These are phyloP conservation scores for Anastrepha ludens DNA, from an alignment of 1,140 invertebrate species.

Conservation along the genomic window DNA sequence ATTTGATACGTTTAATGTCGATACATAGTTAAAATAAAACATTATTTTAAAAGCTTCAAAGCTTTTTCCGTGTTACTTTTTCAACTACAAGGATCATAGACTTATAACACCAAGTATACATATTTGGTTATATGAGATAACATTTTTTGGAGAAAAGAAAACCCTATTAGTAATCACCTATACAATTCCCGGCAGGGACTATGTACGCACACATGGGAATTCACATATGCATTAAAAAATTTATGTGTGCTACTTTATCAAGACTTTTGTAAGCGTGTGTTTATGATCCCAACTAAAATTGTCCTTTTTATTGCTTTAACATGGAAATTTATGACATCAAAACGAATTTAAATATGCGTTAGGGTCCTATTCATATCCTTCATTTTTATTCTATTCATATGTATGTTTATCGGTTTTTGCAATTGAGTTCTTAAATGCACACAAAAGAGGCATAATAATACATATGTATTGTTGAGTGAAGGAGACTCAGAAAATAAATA, in stretches of 20 bases:
- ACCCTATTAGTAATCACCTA: too few species aligned
- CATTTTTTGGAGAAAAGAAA: too few species aligned
- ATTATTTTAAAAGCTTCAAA: too few species aligned
- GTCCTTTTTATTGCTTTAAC: slow-evolving; percentile 53
- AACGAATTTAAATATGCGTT: slow-evolving; percentile 49
- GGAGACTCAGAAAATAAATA: background rate
- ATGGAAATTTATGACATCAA: slow-evolving; percentile 54
- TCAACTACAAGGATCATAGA: too few species aligned
- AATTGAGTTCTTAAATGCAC: background rate
- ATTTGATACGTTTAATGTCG: too few species aligned
- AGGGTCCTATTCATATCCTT: slow-evolving; percentile 21
- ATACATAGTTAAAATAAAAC: too few species aligned
- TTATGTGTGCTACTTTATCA: too few species aligned
- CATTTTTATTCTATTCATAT: slow-evolving; percentile 11
- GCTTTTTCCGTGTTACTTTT: too few species aligned
- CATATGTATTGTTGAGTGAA: background rate
- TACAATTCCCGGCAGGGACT: too few species aligned
- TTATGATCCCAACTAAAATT: slow-evolving; percentile 5
- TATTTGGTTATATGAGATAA: too few species aligned
- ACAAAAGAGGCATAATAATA: background rate
- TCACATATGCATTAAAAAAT: background rate
- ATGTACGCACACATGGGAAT: background rate
- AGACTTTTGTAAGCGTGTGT: background rate
- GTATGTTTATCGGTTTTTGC: background rate
- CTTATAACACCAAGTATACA: too few species aligned